phyloP scores from a whole-genome alignment of 2,888 invertebrate genomes.

The Argyra leucocephala region DNA sequence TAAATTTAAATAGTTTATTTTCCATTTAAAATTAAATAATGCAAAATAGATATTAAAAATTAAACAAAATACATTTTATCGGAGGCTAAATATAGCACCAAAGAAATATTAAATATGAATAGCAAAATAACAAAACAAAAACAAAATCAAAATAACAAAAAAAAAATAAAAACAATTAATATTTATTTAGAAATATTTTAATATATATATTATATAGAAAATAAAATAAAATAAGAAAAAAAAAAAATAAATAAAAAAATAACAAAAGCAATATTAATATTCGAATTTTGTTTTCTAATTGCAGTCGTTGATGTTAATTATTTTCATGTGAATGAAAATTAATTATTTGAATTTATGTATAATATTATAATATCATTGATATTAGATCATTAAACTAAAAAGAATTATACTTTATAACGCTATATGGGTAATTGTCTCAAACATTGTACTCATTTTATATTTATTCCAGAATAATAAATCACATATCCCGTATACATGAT shows the following conservation, averaged over 20 bases:
- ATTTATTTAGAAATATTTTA: neutral
- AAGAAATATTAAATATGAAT: conserved; percentile 29
- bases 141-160: neutral
- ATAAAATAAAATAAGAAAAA: conserved; percentile 2
- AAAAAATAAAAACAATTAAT: neutral
- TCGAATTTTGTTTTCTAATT: neutral
- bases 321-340: neutral
- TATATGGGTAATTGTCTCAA: no score
- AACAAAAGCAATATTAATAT: neutral
- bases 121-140: neutral
- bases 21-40: neutral
- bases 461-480: no score
- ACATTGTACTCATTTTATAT: no score
- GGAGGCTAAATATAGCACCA: conserved; percentile 43
- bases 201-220: neutral
- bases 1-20: neutral
- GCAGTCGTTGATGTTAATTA: conserved; percentile 7
- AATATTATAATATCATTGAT: no score
- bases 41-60: conserved; percentile 1
- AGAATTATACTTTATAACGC: no score
- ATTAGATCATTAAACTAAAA: no score
- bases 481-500: no score
- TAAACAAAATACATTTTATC: conserved; percentile 30
- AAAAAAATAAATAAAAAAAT: neutral
- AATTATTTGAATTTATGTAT: no score